A percentile compares a stretch with the other conserved stretches of the same genome.
These are phyloP conservation scores for Phengaris alcon DNA, from an alignment of 2,888 invertebrate genomes.

Conservation along the genomic window DNA sequence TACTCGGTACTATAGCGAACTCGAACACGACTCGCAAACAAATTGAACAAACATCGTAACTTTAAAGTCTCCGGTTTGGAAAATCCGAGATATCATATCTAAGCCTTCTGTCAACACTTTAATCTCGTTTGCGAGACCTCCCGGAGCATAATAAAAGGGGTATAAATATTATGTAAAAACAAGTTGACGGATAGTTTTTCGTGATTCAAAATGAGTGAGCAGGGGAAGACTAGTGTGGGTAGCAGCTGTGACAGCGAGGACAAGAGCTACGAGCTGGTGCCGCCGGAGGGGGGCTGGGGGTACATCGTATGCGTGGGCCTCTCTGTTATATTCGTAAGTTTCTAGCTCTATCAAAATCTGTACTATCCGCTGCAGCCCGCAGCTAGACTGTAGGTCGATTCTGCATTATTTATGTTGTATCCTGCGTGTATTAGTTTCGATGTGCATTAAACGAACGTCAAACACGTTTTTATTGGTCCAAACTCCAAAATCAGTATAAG, in stretches of 20 bases:
- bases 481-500: no score
- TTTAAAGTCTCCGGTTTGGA: background rate
- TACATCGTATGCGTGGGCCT: constrained; percentile 83
- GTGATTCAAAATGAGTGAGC: constrained; percentile 52
- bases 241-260: constrained; percentile 51
- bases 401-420: no score
- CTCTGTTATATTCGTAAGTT: constrained; percentile 83
- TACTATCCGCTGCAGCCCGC: no score
- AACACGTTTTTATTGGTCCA: no score
- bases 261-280: constrained; percentile 65
- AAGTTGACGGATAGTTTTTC: constrained; percentile 24
- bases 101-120: background rate
- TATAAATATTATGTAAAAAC: constrained; percentile 13
- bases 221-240: constrained; percentile 45
- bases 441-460: no score
- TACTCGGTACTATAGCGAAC: background rate
- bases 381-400: no score
- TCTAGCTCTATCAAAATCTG: constrained; percentile 19
- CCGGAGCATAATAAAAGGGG: constrained; percentile 9
- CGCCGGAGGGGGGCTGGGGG: constrained; percentile 87
- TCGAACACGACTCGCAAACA: background rate
- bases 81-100: constrained; percentile 19
- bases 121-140: constrained; percentile 19
- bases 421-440: no score
- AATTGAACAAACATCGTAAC: constrained; percentile 3